Conservation (phyloP, 2,888 invertebrate species). For the Drosophila helvetica region DNA sequence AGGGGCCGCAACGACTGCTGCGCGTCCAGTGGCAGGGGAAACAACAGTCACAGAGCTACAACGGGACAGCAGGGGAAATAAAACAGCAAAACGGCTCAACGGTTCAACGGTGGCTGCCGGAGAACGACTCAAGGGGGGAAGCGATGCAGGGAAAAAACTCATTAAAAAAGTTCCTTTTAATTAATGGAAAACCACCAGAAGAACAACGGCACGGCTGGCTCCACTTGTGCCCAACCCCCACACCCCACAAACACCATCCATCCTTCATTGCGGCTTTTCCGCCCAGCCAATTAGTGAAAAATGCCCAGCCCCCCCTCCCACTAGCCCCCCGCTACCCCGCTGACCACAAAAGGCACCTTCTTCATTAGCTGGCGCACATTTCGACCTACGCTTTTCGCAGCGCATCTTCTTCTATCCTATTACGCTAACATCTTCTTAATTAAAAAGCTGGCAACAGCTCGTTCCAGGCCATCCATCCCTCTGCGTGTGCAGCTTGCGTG, state of each 20-base stretch:
- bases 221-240: no score
- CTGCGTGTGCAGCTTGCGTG: neutral
- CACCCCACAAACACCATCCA: constrained; percentile 49
- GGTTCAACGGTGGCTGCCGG: neutral
- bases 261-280: neutral
- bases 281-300: constrained; percentile 80
- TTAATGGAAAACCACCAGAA: constrained; percentile 49
- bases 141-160: constrained; percentile 24
- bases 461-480: constrained; percentile 27
- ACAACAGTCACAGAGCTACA: neutral
- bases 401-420: constrained; percentile 82
- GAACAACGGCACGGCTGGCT: neutral
- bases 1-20: neutral
- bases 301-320: constrained; percentile 30
- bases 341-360: constrained; percentile 57
- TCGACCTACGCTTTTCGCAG: constrained; percentile 82
- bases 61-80: neutral
- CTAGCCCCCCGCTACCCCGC: neutral
- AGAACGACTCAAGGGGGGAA: neutral
- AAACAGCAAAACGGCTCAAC: neutral
- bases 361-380: constrained; percentile 81
- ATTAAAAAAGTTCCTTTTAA: constrained; percentile 56
- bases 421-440: constrained; percentile 83
- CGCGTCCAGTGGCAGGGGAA: neutral
- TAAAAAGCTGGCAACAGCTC: constrained; percentile 80